A percentile compares a stretch with the other conserved stretches of the same genome.
Evolutionary conservation across 2,888 invertebrate genomes (phyloP).

Genomic region (Mechanitis messenoides): DNA sequence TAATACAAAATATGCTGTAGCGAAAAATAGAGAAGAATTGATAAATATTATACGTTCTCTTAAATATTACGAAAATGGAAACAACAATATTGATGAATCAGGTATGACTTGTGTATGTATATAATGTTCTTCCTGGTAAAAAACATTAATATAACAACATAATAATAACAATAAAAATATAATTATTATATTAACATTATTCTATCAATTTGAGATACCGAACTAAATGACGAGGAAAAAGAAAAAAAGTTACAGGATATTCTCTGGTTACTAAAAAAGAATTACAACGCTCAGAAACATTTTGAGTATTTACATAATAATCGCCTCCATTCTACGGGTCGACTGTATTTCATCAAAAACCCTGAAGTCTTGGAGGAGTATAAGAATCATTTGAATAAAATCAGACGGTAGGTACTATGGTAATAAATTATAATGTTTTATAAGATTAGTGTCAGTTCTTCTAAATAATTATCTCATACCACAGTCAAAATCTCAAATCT

Average conservation of each 20-base stretch:
- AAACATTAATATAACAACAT: too few species aligned
- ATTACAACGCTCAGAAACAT: slow-evolving; percentile 15
- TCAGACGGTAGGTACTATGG: slow-evolving; percentile 9
- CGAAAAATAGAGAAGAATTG: slow-evolving; percentile 1
- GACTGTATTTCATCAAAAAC: slow-evolving; percentile 30
- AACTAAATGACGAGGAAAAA: slow-evolving; percentile 18
- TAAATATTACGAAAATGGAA: background rate
- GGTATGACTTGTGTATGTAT: background rate
- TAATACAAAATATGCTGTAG: background rate
- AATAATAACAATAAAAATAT: too few species aligned
- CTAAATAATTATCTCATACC: too few species aligned
- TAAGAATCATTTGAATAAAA: slow-evolving; percentile 17
- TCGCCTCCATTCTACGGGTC: slow-evolving; percentile 10
- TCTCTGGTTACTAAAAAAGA: slow-evolving; percentile 22
- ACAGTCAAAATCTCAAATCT: too few species aligned
- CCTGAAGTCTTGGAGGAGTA: slow-evolving; percentile 28
- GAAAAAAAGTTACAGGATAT: slow-evolving; percentile 20
- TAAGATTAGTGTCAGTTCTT: too few species aligned
- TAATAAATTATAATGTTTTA: background rate
- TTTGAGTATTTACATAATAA: slow-evolving; percentile 2
- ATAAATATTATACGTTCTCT: background rate
- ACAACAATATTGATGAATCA: background rate
- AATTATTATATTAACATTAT: background rate
- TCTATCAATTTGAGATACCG: slow-evolving; percentile 3
- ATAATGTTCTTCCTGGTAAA: too few species aligned